Evolutionary conservation across 2,113 vertebrate genomes (phyloP), one percentile per base, ranked within the genome.

Genomic region (Hemichromis elongatus): DNA sequence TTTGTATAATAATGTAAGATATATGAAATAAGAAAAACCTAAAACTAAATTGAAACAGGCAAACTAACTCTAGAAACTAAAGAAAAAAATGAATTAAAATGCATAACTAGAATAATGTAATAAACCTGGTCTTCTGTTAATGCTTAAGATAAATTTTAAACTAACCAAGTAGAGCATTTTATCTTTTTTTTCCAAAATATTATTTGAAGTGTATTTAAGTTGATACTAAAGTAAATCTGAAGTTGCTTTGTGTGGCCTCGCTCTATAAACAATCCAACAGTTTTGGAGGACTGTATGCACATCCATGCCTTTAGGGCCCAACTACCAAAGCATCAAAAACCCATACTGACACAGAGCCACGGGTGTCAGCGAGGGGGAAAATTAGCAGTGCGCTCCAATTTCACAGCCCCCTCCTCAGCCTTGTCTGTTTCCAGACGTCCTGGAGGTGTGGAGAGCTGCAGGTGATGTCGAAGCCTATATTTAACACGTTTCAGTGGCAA

Each of bases 281-380:
- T 57, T 53, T 11, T 77, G 35, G 13, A 80, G 24, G 16, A 26
- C 19, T 5, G 5, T 37, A 37, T 79, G 28, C n/a, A 33, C 33
- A 55, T 79, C 12, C n/a, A 50, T 79, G 82, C 84, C 80, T 79
- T 24, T 13, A 84, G 82, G 88, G 63, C 7, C 9, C 68, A 57
- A 70, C 84, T 68, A 93, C 37, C 61, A 86, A 90, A 90, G 87
- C 87, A 91, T 89, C 77, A 87, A 83, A 89, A 90, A 82, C 52
- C 70, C 66, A 83, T 75, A 85, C 2, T 88, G 93, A 93, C 91
- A 91, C 83, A 73, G 79, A 86, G 21, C 45, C 55, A 77, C 1
- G n/a, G n/a, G 52, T 84, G 77, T 80, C 84, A 93, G 61, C 82
- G 92, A 88, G 52, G 87, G 84, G 79, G 89, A 91, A 90, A 93